phyloP scores from a whole-genome alignment of 2,113 vertebrate species.

The Embiotoca jacksoni region DNA sequence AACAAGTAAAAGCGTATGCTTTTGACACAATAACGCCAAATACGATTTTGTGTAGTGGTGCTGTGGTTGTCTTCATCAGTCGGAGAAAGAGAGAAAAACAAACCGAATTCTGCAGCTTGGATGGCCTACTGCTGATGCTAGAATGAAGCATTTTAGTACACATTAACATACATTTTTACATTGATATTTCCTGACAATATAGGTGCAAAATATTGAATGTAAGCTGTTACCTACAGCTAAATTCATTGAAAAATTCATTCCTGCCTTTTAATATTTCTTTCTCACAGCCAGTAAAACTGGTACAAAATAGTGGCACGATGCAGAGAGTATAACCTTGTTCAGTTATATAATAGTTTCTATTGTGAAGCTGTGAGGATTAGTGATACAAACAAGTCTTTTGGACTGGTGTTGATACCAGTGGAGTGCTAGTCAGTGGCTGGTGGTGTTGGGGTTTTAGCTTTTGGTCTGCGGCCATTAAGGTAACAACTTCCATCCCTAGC shows the following conservation, averaged over 20 bases:
- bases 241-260: not conserved
- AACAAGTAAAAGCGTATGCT: conserved; percentile 9
- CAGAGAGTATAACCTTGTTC: not conserved
- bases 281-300: not conserved
- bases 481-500: conserved; percentile 40
- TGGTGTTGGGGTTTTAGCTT: conserved; percentile 53
- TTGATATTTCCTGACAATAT: not conserved
- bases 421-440: conserved; percentile 60
- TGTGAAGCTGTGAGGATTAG: conserved; percentile 56
- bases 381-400: conserved; percentile 28
- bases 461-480: conserved; percentile 13
- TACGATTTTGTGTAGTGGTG: conserved; percentile 10
- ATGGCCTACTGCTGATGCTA: not conserved
- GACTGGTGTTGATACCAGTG: conserved; percentile 23
- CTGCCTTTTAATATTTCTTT: not conserved
- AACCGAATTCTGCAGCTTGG: not conserved
- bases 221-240: not conserved
- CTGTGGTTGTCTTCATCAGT: not conserved
- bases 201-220: not conserved
- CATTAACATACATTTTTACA: not conserved
- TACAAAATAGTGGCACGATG: not conserved
- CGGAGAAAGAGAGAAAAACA: conserved; percentile 17
- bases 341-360: conserved; percentile 50
- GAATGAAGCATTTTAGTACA: not conserved
- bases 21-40: conserved; percentile 32